Percentiles rank a stretch among this genome's conserved stretches.
These are phyloP conservation scores for Peromyscus maniculatus DNA, from an alignment of 2,113 vertebrate genomes.

Conservation along the genomic window DNA sequence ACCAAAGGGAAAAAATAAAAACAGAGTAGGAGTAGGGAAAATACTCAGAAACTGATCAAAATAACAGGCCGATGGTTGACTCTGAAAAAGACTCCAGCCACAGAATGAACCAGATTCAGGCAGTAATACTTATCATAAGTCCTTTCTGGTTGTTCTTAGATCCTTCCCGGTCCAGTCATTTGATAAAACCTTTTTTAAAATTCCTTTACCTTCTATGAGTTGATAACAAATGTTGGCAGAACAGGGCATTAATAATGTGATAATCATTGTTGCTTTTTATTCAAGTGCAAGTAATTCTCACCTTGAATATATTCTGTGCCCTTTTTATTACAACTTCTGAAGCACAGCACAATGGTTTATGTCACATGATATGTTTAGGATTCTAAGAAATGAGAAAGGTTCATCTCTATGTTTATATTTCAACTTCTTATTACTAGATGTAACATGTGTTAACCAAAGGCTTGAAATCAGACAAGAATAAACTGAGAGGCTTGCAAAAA, in stretches of 20 bases:
- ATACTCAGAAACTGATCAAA: conserved; percentile 20
- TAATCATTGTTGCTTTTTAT: background rate
- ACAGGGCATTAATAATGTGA: background rate
- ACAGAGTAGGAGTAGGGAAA: background rate
- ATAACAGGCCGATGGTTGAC: background rate
- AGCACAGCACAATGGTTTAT: background rate
- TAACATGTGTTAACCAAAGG: background rate
- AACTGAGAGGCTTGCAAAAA: background rate
- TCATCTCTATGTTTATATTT: background rate
- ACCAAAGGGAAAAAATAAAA: background rate
- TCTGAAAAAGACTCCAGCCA: background rate
- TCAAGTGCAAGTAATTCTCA: background rate
- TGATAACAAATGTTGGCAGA: background rate
- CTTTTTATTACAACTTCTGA: background rate
- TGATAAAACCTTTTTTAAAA: conserved; percentile 15
- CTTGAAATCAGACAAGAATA: background rate
- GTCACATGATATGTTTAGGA: background rate
- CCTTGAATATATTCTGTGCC: background rate
- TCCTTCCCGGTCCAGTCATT: conserved; percentile 19
- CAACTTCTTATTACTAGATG: background rate
- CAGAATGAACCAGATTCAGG: background rate
- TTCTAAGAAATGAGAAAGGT: background rate
- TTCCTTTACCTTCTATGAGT: background rate
- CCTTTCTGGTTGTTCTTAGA: background rate
- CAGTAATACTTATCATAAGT: background rate